Percentiles rank a stretch among this genome's conserved stretches.
Conservation (phyloP, 2,888 invertebrate genomes). For the Microdon myrmicae region DNA sequence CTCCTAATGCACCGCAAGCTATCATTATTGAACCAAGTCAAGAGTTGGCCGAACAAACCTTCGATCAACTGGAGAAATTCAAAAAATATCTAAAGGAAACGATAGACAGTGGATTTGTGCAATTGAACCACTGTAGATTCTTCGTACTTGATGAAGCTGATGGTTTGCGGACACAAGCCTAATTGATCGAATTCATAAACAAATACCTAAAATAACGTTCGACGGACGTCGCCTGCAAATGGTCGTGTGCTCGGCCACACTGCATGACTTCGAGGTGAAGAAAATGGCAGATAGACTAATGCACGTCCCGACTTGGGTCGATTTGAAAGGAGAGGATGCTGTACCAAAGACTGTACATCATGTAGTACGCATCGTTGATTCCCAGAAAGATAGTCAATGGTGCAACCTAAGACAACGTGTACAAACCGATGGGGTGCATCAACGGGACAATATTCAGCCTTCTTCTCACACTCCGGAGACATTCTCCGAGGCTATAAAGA, state of each 20-base stretch:
- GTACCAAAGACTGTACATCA: conserved; percentile 99
- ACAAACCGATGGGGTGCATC: conserved; percentile 90
- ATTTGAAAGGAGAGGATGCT: conserved; percentile 97
- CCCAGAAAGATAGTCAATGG: conserved; percentile 62
- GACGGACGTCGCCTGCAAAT: conserved; percentile 96
- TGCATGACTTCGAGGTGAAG: conserved; percentile 97
- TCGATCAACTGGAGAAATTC: conserved; percentile 88
- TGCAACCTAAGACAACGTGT: conserved; percentile 71
- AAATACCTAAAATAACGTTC: conserved; percentile 93
- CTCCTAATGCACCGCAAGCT: conserved; percentile 92
- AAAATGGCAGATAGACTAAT: conserved; percentile 93
- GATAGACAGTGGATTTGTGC: conserved; percentile 85
- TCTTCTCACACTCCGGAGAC: conserved; percentile 86
- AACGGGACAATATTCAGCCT: conserved; percentile 82
- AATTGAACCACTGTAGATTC: conserved; percentile 87
- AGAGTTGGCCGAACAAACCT: conserved; percentile 96
- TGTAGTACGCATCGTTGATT: conserved; percentile 80
- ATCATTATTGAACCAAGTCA: conserved; percentile 95
- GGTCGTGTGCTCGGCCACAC: conserved; percentile 98
- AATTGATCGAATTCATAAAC: conserved; percentile 87
- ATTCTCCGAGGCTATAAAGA: conserved; percentile 93
- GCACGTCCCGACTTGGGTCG: conserved; percentile 99
- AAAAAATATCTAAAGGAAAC: conserved; percentile 92
- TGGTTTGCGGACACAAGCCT: conserved; percentile 90
- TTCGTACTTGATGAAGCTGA: conserved; percentile 99